Conservation (phyloP, 2,797 vertebrate genomes). For the Loriculus beryllinus region DNA sequence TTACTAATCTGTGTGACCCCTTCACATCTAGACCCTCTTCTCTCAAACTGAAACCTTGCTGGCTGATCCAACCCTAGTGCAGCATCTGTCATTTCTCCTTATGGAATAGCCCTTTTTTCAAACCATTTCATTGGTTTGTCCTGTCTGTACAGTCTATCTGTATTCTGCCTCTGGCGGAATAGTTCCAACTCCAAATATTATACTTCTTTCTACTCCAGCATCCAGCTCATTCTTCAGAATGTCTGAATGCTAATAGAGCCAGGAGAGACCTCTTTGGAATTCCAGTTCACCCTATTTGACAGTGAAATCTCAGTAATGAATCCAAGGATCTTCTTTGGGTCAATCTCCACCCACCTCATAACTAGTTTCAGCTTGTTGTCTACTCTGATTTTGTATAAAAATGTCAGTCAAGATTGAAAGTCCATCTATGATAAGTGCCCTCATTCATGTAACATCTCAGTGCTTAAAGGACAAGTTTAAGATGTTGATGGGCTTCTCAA, state of each 20-base stretch:
- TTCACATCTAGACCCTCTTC: background rate
- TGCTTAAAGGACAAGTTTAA: background rate
- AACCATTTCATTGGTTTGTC: background rate
- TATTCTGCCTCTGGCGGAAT: background rate
- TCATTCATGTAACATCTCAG: background rate
- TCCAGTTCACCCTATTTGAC: background rate
- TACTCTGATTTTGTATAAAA: background rate
- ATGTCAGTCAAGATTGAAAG: background rate
- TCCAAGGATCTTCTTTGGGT: background rate
- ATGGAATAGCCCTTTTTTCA: background rate
- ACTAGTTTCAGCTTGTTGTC: background rate
- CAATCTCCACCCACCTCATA: background rate
- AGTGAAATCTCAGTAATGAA: background rate
- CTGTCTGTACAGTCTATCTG: fast-evolving
- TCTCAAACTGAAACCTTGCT: background rate
- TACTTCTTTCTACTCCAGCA: background rate
- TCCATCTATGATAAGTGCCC: background rate
- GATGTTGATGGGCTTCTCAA: background rate
- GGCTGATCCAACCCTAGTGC: background rate
- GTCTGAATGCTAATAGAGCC: background rate
- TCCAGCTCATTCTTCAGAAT: background rate
- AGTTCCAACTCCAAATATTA: background rate
- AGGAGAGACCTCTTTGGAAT: background rate
- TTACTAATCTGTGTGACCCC: background rate
- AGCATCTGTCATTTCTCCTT: background rate